Evolutionary conservation across 1,140 invertebrate genomes (phyloP).

Genomic region (Bombus terrestris): DNA sequence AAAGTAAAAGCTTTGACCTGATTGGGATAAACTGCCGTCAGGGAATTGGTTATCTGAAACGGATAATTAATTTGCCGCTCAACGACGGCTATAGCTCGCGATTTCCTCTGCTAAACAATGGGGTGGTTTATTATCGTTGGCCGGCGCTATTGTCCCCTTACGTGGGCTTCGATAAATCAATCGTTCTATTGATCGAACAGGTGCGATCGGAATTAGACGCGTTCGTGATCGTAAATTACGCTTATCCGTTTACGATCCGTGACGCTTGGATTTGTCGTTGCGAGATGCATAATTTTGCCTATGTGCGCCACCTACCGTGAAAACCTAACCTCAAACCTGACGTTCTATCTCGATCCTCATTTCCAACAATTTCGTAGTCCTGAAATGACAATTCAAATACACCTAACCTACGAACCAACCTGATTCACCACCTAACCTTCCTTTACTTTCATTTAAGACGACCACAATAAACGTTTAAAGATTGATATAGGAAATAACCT

Average conservation of each 20-base stretch:
- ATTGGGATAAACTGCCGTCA: neutral
- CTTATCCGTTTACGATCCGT: constrained; percentile 56
- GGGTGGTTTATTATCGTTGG: constrained; percentile 47
- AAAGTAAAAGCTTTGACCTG: too few species aligned
- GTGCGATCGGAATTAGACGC: constrained; percentile 64
- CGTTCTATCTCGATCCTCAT: neutral
- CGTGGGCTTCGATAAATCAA: constrained; percentile 54
- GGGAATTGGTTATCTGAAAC: neutral
- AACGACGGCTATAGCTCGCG: neutral
- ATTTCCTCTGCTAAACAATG: constrained; percentile 53
- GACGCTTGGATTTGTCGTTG: constrained; percentile 40
- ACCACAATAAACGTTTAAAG: too few species aligned
- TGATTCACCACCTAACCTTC: neutral
- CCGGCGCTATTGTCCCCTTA: constrained; percentile 53
- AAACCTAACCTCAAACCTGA: neutral
- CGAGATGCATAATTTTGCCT: constrained; percentile 51
- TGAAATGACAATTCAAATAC: neutral
- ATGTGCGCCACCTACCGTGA: neutral
- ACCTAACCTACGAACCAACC: neutral
- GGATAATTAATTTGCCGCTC: constrained; percentile 48
- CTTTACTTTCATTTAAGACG: neutral
- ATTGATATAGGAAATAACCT: too few species aligned
- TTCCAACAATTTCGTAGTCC: too few species aligned
- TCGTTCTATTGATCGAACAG: constrained; percentile 60
- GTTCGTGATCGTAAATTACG: constrained; percentile 60